Conservation (phyloP, 2,888 invertebrate species). For the Ichneumon xanthorius region DNA sequence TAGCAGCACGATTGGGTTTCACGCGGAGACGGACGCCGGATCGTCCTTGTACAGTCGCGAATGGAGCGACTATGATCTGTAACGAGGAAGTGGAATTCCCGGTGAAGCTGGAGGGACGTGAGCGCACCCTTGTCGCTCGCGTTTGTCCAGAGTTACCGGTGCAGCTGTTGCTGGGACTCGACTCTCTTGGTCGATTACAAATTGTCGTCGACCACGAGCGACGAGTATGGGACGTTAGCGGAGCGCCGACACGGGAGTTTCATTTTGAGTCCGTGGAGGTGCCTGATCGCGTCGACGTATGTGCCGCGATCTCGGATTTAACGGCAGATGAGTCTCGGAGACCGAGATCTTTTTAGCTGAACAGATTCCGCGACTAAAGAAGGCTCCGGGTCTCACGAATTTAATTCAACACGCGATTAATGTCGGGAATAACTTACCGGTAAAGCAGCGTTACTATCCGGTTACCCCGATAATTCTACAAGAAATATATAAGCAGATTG, state of each 20-base stretch:
- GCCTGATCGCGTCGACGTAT: too few species aligned
- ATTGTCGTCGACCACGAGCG: constrained; percentile 10
- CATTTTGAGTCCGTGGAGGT: background rate
- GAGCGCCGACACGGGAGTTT: background rate
- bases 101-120: constrained; percentile 3
- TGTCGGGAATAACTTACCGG: too few species aligned
- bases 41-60: constrained; percentile 20
- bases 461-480: too few species aligned
- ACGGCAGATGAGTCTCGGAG: too few species aligned
- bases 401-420: too few species aligned
- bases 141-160: constrained; percentile 17
- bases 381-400: background rate
- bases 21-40: background rate
- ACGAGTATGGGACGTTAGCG: constrained; percentile 1
- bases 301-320: too few species aligned
- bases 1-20: constrained; percentile 22
- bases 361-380: background rate
- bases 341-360: too few species aligned
- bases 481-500: too few species aligned
- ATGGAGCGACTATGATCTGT: constrained; percentile 5
- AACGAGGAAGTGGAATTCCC: constrained; percentile 24
- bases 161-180: constrained; percentile 5
- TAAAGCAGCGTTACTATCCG: too few species aligned
- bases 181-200: background rate
- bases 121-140: constrained; percentile 4